Base-by-base conservation (phyloP, 2,113 vertebrate genomes). In the Nesogale talazaci region DNA sequence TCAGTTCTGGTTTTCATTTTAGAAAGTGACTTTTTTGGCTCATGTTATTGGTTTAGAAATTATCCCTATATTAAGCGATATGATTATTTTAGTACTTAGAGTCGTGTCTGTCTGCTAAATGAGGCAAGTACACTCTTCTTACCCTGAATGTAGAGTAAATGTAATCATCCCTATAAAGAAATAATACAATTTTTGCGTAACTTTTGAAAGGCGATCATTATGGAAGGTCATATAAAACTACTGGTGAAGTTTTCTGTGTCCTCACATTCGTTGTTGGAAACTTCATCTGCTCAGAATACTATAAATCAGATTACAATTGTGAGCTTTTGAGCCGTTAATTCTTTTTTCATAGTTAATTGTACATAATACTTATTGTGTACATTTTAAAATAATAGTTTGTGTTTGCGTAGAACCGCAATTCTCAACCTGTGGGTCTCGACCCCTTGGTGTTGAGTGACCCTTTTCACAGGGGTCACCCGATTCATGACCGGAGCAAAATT, bases 101-200 rank as follows among this genome's bases (percentile, higher is more conserved):
- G 77, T 65, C 22, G 83, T 52, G 46, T 52, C 46, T 52, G 46
- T 10, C 46, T 31, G n/a, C 23, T 70, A 67, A 85, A 40, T 29
- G 23, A 90, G 70, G 78, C 29, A n/a, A n/a, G 2, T 63, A 83
- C 92, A 61, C 16, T 42, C 23, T 84, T 42, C 23, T 84, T 59
- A 7, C 19, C 20, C 76, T 83, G 22, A 85, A 6, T 72, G 83
- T 29, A 42, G 75, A 83, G 76, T 86, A 83, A 80, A 79, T 23
- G 9, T 90, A 78, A 75, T 91, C 63, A 74, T 92, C 92, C 59
- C 46, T 69, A 31, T 19, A 85, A 92, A 94, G 76, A 92, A 88
- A 92, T 94, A 59, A 34, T 80, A 40, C 70, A 65, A 79, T 80
- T 94, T 86, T 36, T 83, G 79, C 82, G 86, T 94, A 72, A 34